These are phyloP conservation scores for Platycheirus rosarum DNA, from an alignment of 2,888 invertebrate genomes.

Conservation along the genomic window DNA sequence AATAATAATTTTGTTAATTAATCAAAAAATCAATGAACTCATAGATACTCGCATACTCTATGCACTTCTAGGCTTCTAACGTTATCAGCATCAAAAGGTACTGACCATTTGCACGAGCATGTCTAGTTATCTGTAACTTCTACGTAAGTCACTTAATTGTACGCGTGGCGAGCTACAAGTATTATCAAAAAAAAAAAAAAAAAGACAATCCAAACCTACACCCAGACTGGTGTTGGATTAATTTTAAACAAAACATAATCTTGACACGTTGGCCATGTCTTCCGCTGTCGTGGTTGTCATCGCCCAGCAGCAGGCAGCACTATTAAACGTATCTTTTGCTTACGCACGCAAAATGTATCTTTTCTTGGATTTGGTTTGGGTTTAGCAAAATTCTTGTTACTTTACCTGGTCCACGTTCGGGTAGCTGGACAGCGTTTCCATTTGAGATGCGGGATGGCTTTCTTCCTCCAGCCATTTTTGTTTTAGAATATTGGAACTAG, in stretches of 20 bases:
- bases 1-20: constrained; percentile 29
- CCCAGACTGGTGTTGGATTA: constrained; percentile 31
- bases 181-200: constrained; percentile 2
- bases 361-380: neutral
- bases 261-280: constrained; percentile 63
- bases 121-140: neutral
- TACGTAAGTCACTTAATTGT: constrained; percentile 35
- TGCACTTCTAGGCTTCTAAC: constrained; percentile 24
- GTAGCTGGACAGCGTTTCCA: constrained; percentile 80
- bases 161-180: constrained; percentile 54
- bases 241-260: constrained; percentile 43
- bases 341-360: constrained; percentile 63
- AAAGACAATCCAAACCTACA: too few species aligned
- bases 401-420: constrained; percentile 83
- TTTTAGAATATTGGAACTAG: constrained; percentile 51
- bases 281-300: constrained; percentile 7
- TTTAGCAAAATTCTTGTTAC: neutral
- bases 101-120: constrained; percentile 3
- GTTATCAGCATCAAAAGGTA: constrained; percentile 42
- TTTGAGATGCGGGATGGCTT: constrained; percentile 80
- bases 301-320: constrained; percentile 14
- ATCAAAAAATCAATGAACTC: constrained; percentile 43
- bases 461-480: constrained; percentile 81
- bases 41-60: constrained; percentile 4
- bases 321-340: constrained; percentile 57